These are phyloP conservation scores for Eciton burchellii DNA, from an alignment of 1,140 invertebrate species.

Conservation along the genomic window DNA sequence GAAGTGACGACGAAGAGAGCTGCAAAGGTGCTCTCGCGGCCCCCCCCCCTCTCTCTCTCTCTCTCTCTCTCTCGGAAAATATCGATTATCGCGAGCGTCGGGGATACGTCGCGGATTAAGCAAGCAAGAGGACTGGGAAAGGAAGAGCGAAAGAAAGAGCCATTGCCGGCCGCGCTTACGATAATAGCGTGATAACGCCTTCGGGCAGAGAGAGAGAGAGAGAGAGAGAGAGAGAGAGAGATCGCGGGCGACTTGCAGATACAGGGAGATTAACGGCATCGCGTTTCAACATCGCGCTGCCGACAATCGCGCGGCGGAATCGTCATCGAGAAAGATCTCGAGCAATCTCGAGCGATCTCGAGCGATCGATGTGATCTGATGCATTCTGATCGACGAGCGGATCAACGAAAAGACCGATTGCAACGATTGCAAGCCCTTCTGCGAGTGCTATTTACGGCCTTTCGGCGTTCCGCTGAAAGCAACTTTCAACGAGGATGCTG, in stretches of 20 bases:
- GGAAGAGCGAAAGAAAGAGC: too few species aligned
- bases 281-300: background rate
- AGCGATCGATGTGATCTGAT: too few species aligned
- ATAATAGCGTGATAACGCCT: background rate
- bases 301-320: background rate
- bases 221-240: too few species aligned
- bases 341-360: slow-evolving; percentile 13
- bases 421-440: too few species aligned
- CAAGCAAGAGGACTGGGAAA: background rate
- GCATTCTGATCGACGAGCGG: too few species aligned
- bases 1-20: background rate
- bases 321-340: background rate
- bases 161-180: too few species aligned
- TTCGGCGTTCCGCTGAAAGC: background rate
- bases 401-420: too few species aligned
- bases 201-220: too few species aligned
- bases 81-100: background rate
- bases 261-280: background rate
- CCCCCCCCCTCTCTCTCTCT: too few species aligned
- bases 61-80: background rate
- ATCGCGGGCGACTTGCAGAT: background rate
- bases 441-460: background rate
- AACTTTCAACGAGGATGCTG: slow-evolving; percentile 55
- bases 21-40: background rate
- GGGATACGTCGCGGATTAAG: background rate